Conservation (phyloP, 2,113 vertebrate species). For the Calyptommatus sinebrachiatus region DNA sequence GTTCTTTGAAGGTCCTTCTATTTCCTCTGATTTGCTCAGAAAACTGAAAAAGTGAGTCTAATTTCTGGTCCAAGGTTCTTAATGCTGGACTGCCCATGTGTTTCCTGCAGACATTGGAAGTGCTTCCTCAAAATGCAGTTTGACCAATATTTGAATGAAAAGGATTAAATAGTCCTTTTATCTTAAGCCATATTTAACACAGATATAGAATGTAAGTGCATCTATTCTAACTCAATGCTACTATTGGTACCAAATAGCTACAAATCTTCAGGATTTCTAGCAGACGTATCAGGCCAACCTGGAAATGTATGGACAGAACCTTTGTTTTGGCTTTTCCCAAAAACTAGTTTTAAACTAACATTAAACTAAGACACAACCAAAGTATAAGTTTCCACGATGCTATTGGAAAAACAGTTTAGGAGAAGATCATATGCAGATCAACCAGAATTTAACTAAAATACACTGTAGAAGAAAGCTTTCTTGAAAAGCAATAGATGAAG, state of each 20-base stretch:
- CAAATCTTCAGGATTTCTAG: no score
- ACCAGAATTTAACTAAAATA: slow-evolving; percentile 43
- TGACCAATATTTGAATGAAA: neutral
- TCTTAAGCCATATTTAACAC: neutral
- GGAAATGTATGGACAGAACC: no score
- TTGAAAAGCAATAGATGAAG: slow-evolving; percentile 27
- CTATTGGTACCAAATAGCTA: no score
- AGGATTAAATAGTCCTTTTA: neutral
- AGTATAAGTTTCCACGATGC: neutral
- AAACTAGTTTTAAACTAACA: neutral
- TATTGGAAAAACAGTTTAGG: neutral
- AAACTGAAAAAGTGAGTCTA: neutral
- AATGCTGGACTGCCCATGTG: neutral
- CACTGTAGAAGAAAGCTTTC: slow-evolving; percentile 5
- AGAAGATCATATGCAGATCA: slow-evolving; percentile 30
- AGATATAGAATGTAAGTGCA: no score
- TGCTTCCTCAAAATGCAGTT: neutral
- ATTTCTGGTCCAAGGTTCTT: neutral
- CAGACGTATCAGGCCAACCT: no score
- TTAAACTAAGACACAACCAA: no score
- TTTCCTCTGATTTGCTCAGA: neutral
- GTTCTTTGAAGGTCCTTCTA: neutral
- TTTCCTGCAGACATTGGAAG: neutral
- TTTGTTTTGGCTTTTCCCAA: no score
- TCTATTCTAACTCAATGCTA: no score